These are phyloP conservation scores for Pyrgus malvae DNA, from an alignment of 2,888 invertebrate genomes.

Conservation along the genomic window DNA sequence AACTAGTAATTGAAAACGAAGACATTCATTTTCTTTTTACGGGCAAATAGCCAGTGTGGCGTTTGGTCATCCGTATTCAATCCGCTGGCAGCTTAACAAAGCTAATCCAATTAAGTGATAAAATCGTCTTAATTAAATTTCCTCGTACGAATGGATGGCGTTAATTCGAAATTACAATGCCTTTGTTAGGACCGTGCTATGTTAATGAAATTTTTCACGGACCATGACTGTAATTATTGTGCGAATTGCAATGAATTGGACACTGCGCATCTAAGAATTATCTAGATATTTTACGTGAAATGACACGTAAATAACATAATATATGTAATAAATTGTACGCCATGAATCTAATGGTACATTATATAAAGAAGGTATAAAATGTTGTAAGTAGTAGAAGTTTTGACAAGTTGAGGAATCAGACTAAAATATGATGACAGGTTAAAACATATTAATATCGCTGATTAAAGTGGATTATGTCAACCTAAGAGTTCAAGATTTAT, in stretches of 20 bases:
- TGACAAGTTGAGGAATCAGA: too few species aligned
- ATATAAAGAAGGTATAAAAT: too few species aligned
- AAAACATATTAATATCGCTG: too few species aligned
- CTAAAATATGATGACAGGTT: too few species aligned
- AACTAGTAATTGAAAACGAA: too few species aligned
- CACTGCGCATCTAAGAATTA: background rate
- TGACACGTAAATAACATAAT: background rate
- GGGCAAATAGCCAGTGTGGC: too few species aligned
- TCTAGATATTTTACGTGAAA: background rate
- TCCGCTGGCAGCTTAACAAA: slow-evolving; percentile 17
- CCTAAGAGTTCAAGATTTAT: slow-evolving; percentile 26
- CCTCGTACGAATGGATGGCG: slow-evolving; percentile 10
- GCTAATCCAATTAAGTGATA: slow-evolving; percentile 23
- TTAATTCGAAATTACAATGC: slow-evolving; percentile 16
- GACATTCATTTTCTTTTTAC: too few species aligned
- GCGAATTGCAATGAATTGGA: background rate
- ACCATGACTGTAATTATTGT: background rate
- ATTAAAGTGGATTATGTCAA: too few species aligned
- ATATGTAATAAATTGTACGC: too few species aligned
- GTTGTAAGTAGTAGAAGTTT: too few species aligned
- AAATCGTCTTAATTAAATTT: slow-evolving; percentile 23
- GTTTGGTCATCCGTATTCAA: background rate
- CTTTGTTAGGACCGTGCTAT: slow-evolving; percentile 13
- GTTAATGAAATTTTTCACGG: slow-evolving; percentile 13
- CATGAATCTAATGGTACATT: too few species aligned